phyloP scores from a whole-genome alignment of 2,888 invertebrate genomes.

The Hybos culiciformis region DNA sequence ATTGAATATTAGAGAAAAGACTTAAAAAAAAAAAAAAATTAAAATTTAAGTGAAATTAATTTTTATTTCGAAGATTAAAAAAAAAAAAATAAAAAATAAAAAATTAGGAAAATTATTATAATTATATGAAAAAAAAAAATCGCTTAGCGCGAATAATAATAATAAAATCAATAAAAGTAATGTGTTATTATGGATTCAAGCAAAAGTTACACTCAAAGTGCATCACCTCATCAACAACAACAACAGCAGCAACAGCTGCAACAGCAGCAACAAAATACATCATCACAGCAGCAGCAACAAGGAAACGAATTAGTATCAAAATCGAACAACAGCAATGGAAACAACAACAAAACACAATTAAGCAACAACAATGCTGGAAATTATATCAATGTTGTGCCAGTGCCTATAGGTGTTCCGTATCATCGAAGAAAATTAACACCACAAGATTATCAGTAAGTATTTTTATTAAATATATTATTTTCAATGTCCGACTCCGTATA shows the following conservation, averaged over 20 bases:
- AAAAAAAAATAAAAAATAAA: not conserved
- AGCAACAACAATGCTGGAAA: conserved; percentile 23
- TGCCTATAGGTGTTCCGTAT: conserved; percentile 33
- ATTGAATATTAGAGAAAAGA: too few relatives aligned
- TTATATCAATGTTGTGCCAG: conserved; percentile 34
- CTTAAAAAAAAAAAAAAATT: too few relatives aligned
- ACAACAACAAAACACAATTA: conserved; percentile 20
- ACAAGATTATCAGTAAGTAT: conserved; percentile 34
- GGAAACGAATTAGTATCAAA: conserved; percentile 14
- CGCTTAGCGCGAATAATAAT: not conserved
- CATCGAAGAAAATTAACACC: conserved; percentile 32
- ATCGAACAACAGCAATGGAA: conserved; percentile 13
- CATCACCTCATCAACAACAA: conserved; percentile 17
- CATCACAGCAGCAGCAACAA: conserved; percentile 16
- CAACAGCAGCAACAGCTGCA: conserved; percentile 14
- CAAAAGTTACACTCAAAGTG: conserved; percentile 26
- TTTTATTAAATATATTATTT: too few relatives aligned
- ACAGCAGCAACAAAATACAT: conserved; percentile 17
- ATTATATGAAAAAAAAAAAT: not conserved
- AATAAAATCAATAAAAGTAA: not conserved
- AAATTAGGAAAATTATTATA: not conserved
- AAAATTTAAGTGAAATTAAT: not conserved
- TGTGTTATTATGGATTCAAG: conserved; percentile 25
- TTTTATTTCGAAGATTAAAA: not conserved
- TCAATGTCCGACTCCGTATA: too few relatives aligned